Base-by-base conservation (phyloP, 2,113 vertebrate genomes). In the Cariama cristata region DNA sequence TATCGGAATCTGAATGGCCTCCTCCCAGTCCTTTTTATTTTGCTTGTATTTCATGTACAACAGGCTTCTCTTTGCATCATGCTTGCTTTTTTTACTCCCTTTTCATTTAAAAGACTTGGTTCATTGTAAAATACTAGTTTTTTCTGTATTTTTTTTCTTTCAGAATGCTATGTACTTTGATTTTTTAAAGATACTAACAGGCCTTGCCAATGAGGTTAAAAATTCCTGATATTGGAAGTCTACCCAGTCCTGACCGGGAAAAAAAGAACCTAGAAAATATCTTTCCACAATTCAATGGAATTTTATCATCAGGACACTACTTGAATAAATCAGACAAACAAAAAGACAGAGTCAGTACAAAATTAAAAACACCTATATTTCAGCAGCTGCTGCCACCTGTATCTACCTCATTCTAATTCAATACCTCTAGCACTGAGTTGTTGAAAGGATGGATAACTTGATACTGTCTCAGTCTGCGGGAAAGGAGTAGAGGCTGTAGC, bases 351-450 rank as follows among this genome's bases (percentile, higher is more conserved):
- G 35, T 42, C 47, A 79, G 20, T 44, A 69, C 14, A 79, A 90
- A 88, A 81, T 73, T 64, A 60, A 49, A 24, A 9, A 0, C 16
- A 63, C 9, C 7, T 44, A 47, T 64, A 87, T 92, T 94, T 96
- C 95, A 97, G 93, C 97, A 98, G 97, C 97, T 97, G 97, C 90
- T 97, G 24, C 97, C 98, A 98, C 95, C 97, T 98, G 98, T 85
- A 98, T 40, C 81, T 81, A 62, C 75, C 85, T 97, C 93, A 97
- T 96, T 97, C 96, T 92, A 91, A 89, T 93, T 91, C 96, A 96
- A 95, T 97, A 95, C 68, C 71, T 91, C 92, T 97, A 32, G 80
- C 73, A 84, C n/a, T 68, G 88, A 88, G 79, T 45, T 95, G 88
- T 85, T 97, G 97, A 93, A 96, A 98, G 90, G 81, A 17, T 77